Evolutionary conservation across 2,797 vertebrate genomes (phyloP).

Genomic region (Scyliorhinus canicula): DNA sequence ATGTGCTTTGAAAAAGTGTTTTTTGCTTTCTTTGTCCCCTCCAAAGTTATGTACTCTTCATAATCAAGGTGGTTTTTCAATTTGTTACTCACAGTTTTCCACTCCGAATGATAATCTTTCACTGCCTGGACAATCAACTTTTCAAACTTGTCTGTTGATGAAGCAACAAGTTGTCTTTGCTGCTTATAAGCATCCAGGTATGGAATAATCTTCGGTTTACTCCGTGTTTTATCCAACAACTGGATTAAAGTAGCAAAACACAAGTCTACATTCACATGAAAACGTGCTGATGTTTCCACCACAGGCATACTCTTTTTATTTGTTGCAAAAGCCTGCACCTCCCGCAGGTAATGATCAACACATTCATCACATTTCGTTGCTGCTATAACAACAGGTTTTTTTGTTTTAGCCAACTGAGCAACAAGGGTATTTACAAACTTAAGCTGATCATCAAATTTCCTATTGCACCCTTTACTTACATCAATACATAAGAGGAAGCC

Average conservation of each 20-base stretch:
- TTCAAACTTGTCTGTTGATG: slow-evolving; percentile 85
- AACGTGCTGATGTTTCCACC: slow-evolving; percentile 86
- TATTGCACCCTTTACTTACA: slow-evolving; percentile 93
- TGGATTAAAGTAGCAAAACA: slow-evolving; percentile 91
- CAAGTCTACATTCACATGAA: slow-evolving; percentile 83
- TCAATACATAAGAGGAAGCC: slow-evolving; percentile 94
- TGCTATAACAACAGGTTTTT: slow-evolving; percentile 89
- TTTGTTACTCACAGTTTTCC: slow-evolving; percentile 86
- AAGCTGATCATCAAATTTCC: slow-evolving; percentile 96
- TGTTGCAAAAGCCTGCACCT: slow-evolving; percentile 87
- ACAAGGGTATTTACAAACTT: slow-evolving; percentile 95
- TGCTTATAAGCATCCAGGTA: slow-evolving; percentile 92
- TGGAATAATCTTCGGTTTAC: slow-evolving; percentile 93
- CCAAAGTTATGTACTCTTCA: slow-evolving; percentile 88
- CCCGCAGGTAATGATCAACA: slow-evolving; percentile 92
- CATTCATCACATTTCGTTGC: slow-evolving; percentile 96
- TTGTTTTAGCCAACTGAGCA: slow-evolving; percentile 88
- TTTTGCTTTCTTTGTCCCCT: slow-evolving; percentile 87
- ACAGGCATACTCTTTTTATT: slow-evolving; percentile 93
- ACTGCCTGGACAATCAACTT: slow-evolving; percentile 83
- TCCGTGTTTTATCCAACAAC: slow-evolving; percentile 92
- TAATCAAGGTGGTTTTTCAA: slow-evolving; percentile 90
- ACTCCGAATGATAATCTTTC: slow-evolving; percentile 90
- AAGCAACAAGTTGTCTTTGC: slow-evolving; percentile 84
- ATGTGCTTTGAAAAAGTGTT: slow-evolving; percentile 92